phyloP scores from a whole-genome alignment of 2,113 vertebrate species.

The Orthonyx spaldingii region DNA sequence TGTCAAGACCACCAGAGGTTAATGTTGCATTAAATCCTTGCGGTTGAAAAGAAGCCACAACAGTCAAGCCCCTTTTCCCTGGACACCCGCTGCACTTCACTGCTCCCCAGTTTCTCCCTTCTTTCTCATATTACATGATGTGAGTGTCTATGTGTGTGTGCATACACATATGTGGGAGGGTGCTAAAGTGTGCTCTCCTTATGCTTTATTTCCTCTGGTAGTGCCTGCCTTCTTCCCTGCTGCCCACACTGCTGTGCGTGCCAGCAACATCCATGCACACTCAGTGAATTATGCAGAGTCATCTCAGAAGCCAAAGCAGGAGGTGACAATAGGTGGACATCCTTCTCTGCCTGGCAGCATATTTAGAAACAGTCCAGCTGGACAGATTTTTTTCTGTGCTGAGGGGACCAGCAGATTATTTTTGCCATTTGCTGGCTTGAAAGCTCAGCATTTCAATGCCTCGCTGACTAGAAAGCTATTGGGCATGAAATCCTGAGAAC shows the following conservation, averaged over 20 bases:
- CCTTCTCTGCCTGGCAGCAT: slow-evolving; percentile 38
- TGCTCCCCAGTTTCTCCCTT: neutral
- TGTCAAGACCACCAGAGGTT: neutral
- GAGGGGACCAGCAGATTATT: neutral
- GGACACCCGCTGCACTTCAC: neutral
- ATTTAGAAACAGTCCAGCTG: neutral
- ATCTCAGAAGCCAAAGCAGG: neutral
- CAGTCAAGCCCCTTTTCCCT: neutral
- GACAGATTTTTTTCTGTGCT: neutral
- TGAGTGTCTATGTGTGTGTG: neutral
- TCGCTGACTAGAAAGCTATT: neutral
- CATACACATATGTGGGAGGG: neutral
- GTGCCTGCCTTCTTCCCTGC: neutral
- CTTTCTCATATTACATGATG: neutral
- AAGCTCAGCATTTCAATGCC: neutral
- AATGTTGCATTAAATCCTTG: slow-evolving; percentile 10
- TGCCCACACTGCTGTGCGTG: fast-evolving
- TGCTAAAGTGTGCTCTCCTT: neutral
- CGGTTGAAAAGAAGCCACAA: neutral
- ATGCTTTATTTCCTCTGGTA: neutral
- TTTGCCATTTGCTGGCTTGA: neutral
- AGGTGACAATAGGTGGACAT: neutral
- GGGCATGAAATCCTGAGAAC: neutral
- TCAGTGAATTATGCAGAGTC: neutral
- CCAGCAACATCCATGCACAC: neutral